These are phyloP conservation scores for Mohoua ochrocephala DNA, from an alignment of 2,113 vertebrate species.

Conservation along the genomic window DNA sequence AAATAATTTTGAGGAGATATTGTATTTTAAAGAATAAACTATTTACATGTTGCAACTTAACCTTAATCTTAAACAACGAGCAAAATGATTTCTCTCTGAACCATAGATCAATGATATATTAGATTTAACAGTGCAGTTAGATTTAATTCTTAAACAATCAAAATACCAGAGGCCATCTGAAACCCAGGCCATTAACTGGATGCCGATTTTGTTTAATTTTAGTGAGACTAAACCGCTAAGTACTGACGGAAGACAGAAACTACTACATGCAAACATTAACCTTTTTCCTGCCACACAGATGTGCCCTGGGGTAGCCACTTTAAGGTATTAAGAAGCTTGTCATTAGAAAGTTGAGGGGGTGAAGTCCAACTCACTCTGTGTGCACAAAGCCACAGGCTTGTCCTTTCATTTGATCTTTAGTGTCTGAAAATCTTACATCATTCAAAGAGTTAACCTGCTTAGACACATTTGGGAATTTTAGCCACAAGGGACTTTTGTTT, in stretches of 20 bases:
- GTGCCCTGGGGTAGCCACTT: not conserved
- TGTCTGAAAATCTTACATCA: not conserved
- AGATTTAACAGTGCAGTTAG: not conserved
- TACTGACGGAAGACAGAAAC: conserved; percentile 15
- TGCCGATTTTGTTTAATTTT: conserved; percentile 36
- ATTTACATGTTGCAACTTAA: not conserved
- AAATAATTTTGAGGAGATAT: not conserved
- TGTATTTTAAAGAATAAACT: not conserved
- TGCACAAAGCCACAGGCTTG: not conserved
- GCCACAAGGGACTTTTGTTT: not conserved
- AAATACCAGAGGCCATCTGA: conserved; percentile 30
- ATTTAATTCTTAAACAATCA: conserved; percentile 7
- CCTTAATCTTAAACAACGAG: not conserved
- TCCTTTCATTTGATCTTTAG: not conserved
- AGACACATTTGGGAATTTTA: not conserved
- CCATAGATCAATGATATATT: not conserved
- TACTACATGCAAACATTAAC: conserved; percentile 8
- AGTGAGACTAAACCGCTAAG: conserved; percentile 22
- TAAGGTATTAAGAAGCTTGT: not conserved
- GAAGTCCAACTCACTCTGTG: not conserved
- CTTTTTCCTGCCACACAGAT: not conserved
- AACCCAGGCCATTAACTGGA: conserved; percentile 23
- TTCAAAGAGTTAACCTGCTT: not conserved
- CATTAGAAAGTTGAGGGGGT: not conserved
- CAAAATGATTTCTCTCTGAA: not conserved